These are phyloP conservation scores for Silurus aristotelis DNA, from an alignment of 2,797 vertebrate species.

Conservation along the genomic window DNA sequence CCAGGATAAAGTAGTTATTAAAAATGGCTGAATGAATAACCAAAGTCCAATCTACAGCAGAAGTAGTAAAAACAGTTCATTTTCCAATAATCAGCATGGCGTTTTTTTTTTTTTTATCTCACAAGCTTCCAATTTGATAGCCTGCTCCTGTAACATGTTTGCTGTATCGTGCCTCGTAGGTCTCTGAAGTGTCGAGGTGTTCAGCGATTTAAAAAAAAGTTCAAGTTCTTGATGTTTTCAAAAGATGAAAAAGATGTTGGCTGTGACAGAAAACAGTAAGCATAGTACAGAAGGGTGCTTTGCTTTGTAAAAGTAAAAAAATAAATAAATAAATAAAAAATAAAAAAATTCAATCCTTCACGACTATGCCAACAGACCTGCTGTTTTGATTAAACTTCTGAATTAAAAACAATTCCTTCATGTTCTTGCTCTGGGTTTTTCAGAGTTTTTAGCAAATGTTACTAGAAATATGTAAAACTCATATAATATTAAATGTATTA, in stretches of 20 bases:
- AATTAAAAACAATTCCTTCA: background rate
- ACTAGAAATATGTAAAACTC: no score
- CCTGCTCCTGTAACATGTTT: background rate
- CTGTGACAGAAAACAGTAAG: background rate
- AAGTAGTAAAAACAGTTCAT: background rate
- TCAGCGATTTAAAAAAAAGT: background rate
- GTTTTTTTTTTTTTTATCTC: background rate
- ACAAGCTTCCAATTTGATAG: background rate
- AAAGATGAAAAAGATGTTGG: background rate
- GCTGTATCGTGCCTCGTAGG: background rate
- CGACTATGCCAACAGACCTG: background rate
- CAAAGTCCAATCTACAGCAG: background rate
- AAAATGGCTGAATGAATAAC: background rate
- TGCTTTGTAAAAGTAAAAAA: background rate
- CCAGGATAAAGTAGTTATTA: background rate
- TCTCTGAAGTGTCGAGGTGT: background rate
- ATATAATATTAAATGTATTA: no score
- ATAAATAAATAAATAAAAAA: no score
- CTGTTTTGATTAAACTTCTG: background rate
- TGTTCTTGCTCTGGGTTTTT: background rate
- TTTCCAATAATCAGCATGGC: background rate
- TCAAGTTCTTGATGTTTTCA: background rate
- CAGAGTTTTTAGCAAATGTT: background rate
- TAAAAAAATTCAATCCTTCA: background rate
- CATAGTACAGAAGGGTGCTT: background rate